A percentile compares a stretch with the other conserved stretches of the same genome.
These are phyloP conservation scores for Euphydryas editha DNA, from an alignment of 2,888 invertebrate genomes.

Conservation along the genomic window DNA sequence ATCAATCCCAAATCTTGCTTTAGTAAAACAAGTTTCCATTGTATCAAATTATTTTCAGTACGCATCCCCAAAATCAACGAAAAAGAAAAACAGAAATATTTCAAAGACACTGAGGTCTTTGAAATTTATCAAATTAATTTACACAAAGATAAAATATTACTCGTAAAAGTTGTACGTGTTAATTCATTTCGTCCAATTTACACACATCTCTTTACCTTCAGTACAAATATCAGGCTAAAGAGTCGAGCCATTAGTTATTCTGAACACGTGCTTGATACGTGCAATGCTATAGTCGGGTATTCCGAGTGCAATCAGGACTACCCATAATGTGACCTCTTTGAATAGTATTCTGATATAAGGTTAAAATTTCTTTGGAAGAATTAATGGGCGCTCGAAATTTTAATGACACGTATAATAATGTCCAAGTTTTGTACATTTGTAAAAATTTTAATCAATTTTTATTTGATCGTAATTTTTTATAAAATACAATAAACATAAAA, in stretches of 20 bases:
- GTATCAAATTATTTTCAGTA: not conserved
- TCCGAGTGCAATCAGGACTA: constrained; percentile 13
- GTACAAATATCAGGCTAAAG: constrained; percentile 14
- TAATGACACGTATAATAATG: not conserved
- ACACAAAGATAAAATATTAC: not conserved
- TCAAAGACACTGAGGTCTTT: not conserved
- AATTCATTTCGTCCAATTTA: constrained; percentile 11
- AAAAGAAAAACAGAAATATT: not conserved
- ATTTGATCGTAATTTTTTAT: too few species aligned
- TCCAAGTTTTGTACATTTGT: too few species aligned
- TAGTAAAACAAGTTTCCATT: too few species aligned
- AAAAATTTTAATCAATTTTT: too few species aligned
- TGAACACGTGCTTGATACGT: constrained; percentile 7
- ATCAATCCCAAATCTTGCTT: too few species aligned
- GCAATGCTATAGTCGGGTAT: not conserved
- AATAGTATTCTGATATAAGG: not conserved
- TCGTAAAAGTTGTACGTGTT: constrained; percentile 5
- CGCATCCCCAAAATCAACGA: not conserved
- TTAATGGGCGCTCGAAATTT: not conserved
- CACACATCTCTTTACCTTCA: constrained; percentile 10
- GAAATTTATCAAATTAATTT: too few species aligned
- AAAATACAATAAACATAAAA: too few species aligned
- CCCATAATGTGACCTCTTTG: constrained; percentile 12
- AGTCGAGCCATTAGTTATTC: constrained; percentile 3
- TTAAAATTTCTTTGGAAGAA: not conserved